These are phyloP conservation scores for Notocelia uddmanniana DNA, from an alignment of 2,888 invertebrate species.

Conservation along the genomic window DNA sequence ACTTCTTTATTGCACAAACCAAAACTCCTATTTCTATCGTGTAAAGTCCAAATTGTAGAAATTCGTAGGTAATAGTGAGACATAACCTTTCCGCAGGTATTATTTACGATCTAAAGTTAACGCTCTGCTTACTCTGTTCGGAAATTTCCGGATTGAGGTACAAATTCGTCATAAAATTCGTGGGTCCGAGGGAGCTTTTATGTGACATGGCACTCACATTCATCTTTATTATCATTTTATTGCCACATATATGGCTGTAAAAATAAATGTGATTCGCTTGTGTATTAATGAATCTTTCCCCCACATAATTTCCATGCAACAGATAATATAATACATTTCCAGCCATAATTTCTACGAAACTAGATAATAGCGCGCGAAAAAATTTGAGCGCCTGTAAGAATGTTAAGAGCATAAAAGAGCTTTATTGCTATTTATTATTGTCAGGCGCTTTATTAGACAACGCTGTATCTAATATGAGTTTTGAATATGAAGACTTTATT, in stretches of 20 bases:
- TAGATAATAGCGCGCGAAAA: slow-evolving; percentile 44
- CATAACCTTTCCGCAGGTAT: slow-evolving; percentile 20
- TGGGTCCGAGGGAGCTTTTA: slow-evolving; percentile 63
- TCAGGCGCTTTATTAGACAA: slow-evolving; percentile 59
- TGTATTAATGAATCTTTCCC: slow-evolving; percentile 67
- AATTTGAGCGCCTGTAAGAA: slow-evolving; percentile 60
- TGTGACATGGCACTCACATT: slow-evolving; percentile 57
- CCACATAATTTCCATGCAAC: slow-evolving; percentile 20
- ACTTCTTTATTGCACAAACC: not conserved
- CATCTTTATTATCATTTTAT: slow-evolving; percentile 76
- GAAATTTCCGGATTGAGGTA: slow-evolving; percentile 56
- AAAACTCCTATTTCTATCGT: not conserved
- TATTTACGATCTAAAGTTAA: slow-evolving; percentile 36
- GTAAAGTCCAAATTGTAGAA: slow-evolving; percentile 1
- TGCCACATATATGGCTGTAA: slow-evolving; percentile 61
- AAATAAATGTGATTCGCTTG: slow-evolving; percentile 66
- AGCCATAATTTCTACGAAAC: slow-evolving; percentile 46
- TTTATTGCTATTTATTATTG: slow-evolving; percentile 60
- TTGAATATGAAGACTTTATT: too few relatives aligned
- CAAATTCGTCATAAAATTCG: slow-evolving; percentile 63
- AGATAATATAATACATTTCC: not conserved
- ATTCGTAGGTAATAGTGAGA: not conserved
- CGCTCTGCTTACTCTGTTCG: slow-evolving; percentile 51
- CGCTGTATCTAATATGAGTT: slow-evolving; percentile 10
- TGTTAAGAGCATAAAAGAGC: slow-evolving; percentile 54